Evolutionary conservation across 2,113 vertebrate species (phyloP), one percentile per base, ranked within the genome.

Genomic region (Siphamia tubifer): DNA sequence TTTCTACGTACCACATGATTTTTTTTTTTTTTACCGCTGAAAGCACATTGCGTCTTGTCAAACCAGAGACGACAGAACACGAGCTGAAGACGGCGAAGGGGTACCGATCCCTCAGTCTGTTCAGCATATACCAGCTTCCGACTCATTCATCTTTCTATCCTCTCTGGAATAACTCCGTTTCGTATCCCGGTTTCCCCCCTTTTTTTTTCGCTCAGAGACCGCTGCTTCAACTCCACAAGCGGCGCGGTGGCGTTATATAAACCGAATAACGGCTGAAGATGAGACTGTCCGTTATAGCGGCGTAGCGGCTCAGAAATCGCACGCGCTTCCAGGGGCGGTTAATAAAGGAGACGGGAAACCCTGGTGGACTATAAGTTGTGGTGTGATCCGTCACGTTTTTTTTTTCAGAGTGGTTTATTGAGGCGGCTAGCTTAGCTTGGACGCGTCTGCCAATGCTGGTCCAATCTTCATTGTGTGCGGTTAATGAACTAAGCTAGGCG

Each of bases 181-280:
- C 7, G 15, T 24, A 30, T 10, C 45, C 40, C 10, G 15, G 4
- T 32, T 10, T 15, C 39, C n/a, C n/a, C n/a, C n/a, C 47, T 25
- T 45, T 32, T 13, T 20, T 24, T 8, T 48, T 28, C 10, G 24
- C 15, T 9, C 0, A 7, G 21, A 30, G 6, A 40, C 71, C 6
- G 35, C 49, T 34, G 40, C 31, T 44, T 19, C 23, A 24, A 31
- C 25, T 40, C 16, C 35, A 23, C 61, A 68, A 47, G 27, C 51
- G 45, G 31, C 15, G 13, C 61, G 8, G 55, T 44, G 21, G 10
- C 78, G 60, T 88, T 81, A 78, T 76, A 78, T 86, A 76, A 82
- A 43, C 43, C 68, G 72, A 73, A 53, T 86, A 87, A 77, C 76
- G 83, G 72, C 38, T 52, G 4, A 63, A 17, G 81, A 85, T 77